Evolutionary conservation across 2,888 invertebrate genomes (phyloP), one percentile per base, ranked within the genome.

Genomic region (Catocala sponsa): DNA sequence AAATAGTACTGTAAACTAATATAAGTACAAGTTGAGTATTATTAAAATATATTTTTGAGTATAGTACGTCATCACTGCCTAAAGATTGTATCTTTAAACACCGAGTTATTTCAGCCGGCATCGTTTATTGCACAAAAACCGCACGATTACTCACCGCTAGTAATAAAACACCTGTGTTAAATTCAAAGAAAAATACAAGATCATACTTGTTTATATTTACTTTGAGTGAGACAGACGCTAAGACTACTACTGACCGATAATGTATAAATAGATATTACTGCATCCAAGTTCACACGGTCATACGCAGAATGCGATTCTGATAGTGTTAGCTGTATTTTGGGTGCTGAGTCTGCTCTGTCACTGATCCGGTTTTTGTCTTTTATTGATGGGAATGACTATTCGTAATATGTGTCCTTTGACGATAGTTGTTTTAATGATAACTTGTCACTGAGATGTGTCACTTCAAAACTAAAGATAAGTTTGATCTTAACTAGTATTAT

Each of bases 151-250:
- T 51, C 47, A 51, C 56, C 12, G 15, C 58, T 49, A 60, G 33
- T 55, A 70, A 12, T 41, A 9, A 25, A 50, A 15, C 15, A 43
- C 49, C 15, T 59, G 49, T 61, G 48, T 1, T 6, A 41, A 55
- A 2, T 71, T 58, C 72, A 44, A 6, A 59, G 71, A 71, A 71
- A 49, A 5, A 33, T 11, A 33, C 32, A 5, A 15, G 25, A n/a
- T 49, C 43, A 54, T 33, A 46, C 51, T 58, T 48, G 48, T 55
- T 55, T 55, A 38, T 62, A 64, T 71, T 64, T 61, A 49, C 38
- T 48, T 15, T 25, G 9, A 10, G 41, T 6, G 10, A 33, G 38
- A 46, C 46, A 47, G 13, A 13, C 51, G 50, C 50, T 13, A 51
- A 44, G 11, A n/a, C 41, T 15, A 35, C 43, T 35, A 15, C 13